Conservation (phyloP, 2,888 invertebrate genomes). For the Isoperla grammatica region DNA sequence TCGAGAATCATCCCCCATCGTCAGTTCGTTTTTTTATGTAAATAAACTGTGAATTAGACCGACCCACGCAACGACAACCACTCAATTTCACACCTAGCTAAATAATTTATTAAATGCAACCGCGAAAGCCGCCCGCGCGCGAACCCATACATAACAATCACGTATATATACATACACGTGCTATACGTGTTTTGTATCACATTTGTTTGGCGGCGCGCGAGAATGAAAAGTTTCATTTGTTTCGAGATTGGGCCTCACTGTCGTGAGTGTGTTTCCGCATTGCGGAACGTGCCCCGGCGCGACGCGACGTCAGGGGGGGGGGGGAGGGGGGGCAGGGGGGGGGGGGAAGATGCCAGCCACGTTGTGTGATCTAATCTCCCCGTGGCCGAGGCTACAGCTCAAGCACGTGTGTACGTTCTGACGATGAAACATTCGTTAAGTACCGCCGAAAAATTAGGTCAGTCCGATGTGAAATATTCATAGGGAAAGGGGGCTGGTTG, state of each 20-base stretch:
- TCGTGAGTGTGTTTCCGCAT: conserved; percentile 16
- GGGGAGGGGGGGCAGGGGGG: background rate
- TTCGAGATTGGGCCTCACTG: conserved; percentile 7
- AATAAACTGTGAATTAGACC: no score
- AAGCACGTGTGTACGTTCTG: no score
- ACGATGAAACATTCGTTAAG: no score
- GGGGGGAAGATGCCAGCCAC: background rate
- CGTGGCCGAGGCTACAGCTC: background rate
- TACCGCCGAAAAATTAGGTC: no score
- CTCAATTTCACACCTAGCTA: no score
- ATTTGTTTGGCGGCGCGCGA: conserved; percentile 3
- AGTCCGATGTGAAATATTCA: no score
- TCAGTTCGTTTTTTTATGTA: no score
- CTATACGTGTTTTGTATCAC: conserved; percentile 7
- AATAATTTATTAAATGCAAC: no score
- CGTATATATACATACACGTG: background rate
- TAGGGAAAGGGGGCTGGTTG: no score
- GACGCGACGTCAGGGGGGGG: background rate
- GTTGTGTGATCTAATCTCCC: conserved; percentile 5
- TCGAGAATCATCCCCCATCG: no score
- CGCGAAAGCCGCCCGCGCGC: no score
- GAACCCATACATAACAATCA: conserved; percentile 16
- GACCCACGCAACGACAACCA: no score
- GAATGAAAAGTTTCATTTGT: conserved; percentile 8
- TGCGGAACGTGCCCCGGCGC: conserved; percentile 8